phyloP scores from a whole-genome alignment of 2,113 vertebrate genomes.

The Dasypus novemcinctus region DNA sequence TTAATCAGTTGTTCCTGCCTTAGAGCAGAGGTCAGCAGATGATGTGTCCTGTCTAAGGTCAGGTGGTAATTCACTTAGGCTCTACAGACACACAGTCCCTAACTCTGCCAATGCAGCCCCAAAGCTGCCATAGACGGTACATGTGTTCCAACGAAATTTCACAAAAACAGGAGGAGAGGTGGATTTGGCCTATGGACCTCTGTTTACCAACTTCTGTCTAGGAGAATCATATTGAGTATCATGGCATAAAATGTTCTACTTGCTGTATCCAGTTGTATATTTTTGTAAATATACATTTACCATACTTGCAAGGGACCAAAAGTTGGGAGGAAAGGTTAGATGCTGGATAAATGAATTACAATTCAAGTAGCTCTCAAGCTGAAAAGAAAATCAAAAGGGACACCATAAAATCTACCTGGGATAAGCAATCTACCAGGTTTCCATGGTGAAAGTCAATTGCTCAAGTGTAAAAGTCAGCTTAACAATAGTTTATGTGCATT shows the following conservation, averaged over 20 bases:
- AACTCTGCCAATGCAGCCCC: background rate
- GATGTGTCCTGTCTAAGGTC: background rate
- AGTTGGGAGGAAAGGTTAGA: background rate
- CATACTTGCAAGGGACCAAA: background rate
- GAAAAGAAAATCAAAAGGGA: background rate
- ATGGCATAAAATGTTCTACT: background rate
- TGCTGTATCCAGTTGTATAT: background rate
- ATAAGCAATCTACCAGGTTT: background rate
- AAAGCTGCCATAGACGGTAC: background rate
- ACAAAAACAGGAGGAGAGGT: background rate
- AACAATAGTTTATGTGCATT: background rate
- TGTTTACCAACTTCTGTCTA: background rate
- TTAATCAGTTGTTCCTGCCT: no score
- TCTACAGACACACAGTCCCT: background rate
- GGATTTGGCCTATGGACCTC: background rate
- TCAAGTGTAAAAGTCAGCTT: background rate
- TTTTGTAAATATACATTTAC: background rate
- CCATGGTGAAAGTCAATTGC: background rate
- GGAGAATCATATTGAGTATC: background rate
- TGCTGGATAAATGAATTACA: background rate
- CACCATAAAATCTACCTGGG: fast-evolving
- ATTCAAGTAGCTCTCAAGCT: background rate
- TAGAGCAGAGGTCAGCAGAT: background rate
- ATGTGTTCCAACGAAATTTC: background rate
- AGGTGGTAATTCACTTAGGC: background rate